Evolutionary conservation across 2,113 vertebrate species (phyloP).

Genomic region (Geothlypis trichas): DNA sequence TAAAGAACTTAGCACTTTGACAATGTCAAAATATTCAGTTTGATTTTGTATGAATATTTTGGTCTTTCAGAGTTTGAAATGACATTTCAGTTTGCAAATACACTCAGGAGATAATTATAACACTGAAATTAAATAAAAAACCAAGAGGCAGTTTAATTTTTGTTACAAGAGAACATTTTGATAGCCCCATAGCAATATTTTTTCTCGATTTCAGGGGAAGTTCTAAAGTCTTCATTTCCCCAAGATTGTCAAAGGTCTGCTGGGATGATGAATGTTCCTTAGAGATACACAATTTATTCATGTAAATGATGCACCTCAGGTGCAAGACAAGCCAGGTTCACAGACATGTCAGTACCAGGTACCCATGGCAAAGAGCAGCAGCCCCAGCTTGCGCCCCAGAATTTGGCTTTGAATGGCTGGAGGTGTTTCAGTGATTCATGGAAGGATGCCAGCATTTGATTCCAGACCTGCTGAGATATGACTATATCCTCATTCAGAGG

Average conservation of each 20-base stretch:
- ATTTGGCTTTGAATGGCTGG: neutral
- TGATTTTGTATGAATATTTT: neutral
- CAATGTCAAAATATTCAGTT: neutral
- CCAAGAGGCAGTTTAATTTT: neutral
- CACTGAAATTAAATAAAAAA: neutral
- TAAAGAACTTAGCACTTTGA: neutral
- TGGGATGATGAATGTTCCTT: neutral
- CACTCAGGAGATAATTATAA: neutral
- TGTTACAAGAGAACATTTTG: neutral
- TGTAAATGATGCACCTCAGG: neutral
- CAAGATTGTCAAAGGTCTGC: neutral
- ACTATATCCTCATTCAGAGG: neutral
- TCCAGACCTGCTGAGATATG: neutral
- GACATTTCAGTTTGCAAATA: neutral
- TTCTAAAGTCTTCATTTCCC: neutral
- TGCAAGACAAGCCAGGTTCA: neutral
- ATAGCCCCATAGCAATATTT: neutral
- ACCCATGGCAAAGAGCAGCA: neutral
- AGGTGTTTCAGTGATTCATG: neutral
- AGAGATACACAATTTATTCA: neutral
- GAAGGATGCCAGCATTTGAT: neutral
- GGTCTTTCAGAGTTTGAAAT: neutral
- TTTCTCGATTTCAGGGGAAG: neutral
- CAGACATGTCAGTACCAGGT: neutral
- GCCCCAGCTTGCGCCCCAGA: neutral